A percentile compares a stretch with the other conserved stretches of the same genome.
Evolutionary conservation across 1,140 invertebrate species (phyloP).

Genomic region (Eumaeus atala): DNA sequence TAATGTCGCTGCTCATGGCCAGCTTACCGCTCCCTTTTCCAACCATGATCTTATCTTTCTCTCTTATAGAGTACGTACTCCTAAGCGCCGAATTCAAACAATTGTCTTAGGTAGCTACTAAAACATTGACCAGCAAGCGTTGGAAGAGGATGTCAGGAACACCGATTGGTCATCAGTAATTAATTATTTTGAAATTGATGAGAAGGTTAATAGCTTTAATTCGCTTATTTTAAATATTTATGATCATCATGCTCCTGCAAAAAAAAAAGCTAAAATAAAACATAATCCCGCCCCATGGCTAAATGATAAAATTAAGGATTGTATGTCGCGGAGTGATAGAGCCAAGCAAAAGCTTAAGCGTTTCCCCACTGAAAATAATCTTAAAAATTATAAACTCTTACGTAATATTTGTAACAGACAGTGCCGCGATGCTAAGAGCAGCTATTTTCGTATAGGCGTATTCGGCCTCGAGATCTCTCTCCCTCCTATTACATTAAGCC

Average conservation of each 20-base stretch:
- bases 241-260: constrained; percentile 9
- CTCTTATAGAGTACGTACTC: constrained; percentile 15
- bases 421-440: constrained; percentile 18
- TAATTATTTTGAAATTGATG: not conserved
- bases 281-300: constrained; percentile 1
- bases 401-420: constrained; percentile 10
- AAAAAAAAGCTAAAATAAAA: no score
- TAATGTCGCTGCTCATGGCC: no score
- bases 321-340: constrained; percentile 10
- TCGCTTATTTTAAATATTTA: not conserved
- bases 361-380: constrained; percentile 1
- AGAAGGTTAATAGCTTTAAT: not conserved
- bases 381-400: constrained; percentile 8
- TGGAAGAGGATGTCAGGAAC: not conserved
- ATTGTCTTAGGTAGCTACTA: not conserved
- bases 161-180: not conserved
- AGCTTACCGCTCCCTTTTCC: constrained; percentile 10
- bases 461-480: not conserved
- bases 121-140: not conserved
- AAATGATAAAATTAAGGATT: constrained; percentile 4
- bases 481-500: no score
- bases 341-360: constrained; percentile 13
- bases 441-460: constrained; percentile 10
- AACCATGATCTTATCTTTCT: constrained; percentile 19
- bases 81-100: constrained; percentile 11